These are phyloP conservation scores for Sphaerophoria taeniata DNA, from an alignment of 2,888 invertebrate genomes.

Conservation along the genomic window DNA sequence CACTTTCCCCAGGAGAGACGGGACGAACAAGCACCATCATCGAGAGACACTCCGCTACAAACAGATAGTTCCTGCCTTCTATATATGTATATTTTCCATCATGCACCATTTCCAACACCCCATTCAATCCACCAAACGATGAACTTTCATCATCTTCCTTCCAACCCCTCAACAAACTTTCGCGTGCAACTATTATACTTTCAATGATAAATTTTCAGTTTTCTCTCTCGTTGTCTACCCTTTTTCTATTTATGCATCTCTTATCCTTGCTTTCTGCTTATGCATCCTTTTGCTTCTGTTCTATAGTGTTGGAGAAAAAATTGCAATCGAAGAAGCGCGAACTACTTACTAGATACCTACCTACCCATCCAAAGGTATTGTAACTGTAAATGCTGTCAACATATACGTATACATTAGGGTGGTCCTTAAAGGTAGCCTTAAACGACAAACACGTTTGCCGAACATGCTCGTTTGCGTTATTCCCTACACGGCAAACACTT, in stretches of 20 bases:
- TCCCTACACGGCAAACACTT: too few species aligned
- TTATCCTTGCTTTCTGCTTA: slow-evolving; percentile 35
- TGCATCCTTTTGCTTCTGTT: slow-evolving; percentile 19
- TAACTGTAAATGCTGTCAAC: slow-evolving; percentile 47
- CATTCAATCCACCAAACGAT: slow-evolving; percentile 17
- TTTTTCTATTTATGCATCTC: slow-evolving; percentile 55
- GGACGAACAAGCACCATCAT: slow-evolving; percentile 59
- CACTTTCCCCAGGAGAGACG: slow-evolving; percentile 62
- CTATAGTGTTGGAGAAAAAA: slow-evolving; percentile 60
- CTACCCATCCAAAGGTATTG: neutral
- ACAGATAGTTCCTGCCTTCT: neutral
- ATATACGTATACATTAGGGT: neutral
- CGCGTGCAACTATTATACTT: slow-evolving; percentile 52
- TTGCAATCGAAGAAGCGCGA: slow-evolving; percentile 74
- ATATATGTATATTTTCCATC: slow-evolving; percentile 51
- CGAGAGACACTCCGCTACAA: slow-evolving; percentile 61
- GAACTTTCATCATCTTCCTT: slow-evolving; percentile 1
- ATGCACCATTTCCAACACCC: slow-evolving; percentile 67
- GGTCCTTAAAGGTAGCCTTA: too few species aligned
- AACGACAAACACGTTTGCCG: too few species aligned
- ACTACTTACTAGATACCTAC: slow-evolving; percentile 30
- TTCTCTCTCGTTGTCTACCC: slow-evolving; percentile 66
- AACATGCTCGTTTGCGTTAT: too few species aligned
- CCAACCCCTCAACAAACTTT: neutral
- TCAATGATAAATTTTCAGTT: slow-evolving; percentile 72